phyloP scores from a whole-genome alignment of 2,888 invertebrate genomes.

The Lepas anatifera region DNA sequence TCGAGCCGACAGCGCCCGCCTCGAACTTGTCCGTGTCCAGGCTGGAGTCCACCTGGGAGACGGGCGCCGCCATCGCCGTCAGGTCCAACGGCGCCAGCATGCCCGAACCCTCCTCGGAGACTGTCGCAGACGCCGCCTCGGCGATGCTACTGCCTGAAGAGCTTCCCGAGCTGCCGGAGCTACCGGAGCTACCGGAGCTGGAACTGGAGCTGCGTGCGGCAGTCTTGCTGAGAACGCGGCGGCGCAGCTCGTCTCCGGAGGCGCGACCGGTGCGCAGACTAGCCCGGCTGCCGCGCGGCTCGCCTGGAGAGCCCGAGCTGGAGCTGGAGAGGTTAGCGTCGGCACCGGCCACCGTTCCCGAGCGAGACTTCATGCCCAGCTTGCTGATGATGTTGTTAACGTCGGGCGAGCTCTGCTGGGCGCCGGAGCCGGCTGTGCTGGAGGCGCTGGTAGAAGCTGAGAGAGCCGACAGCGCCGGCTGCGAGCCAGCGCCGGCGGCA shows the following conservation, averaged over 20 bases:
- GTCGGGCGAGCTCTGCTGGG: background rate
- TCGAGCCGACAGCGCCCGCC: background rate
- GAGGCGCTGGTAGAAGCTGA: background rate
- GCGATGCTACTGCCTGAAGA: too few species aligned
- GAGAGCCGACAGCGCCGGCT: background rate
- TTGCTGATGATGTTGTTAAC: background rate
- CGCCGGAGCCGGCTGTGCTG: too few species aligned
- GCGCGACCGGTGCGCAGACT: background rate
- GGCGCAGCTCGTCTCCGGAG: background rate
- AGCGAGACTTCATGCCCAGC: background rate
- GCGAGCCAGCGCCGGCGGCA: too few species aligned
- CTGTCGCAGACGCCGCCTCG: background rate
- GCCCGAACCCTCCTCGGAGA: background rate
- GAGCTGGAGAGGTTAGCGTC: background rate
- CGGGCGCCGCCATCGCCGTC: background rate
- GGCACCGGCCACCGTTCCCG: background rate
- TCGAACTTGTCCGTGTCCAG: conserved; percentile 13
- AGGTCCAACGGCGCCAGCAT: background rate
- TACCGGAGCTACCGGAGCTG: background rate
- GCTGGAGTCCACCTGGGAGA: background rate
- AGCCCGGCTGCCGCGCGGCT: background rate
- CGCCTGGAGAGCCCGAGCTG: background rate
- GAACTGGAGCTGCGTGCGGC: background rate
- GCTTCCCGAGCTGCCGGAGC: background rate
- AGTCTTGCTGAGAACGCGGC: background rate